Evolutionary conservation across 2,113 vertebrate genomes (phyloP).

Genomic region (Tyto alba): DNA sequence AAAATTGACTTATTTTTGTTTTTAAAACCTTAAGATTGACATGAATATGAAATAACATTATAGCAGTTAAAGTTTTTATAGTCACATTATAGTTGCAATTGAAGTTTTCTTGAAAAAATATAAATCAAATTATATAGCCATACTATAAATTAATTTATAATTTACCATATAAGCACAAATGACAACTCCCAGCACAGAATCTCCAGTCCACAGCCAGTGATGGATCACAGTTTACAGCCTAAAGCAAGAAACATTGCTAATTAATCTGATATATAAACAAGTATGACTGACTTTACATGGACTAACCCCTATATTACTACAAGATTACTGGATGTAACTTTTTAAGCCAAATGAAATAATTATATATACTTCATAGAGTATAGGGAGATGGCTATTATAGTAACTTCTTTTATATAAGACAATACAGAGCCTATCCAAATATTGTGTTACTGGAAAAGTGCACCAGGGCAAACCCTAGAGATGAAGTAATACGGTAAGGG

Average conservation of each 20-base stretch:
- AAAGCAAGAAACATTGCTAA: neutral
- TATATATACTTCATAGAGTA: neutral
- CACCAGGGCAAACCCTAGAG: neutral
- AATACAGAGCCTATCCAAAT: neutral
- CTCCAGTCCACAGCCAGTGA: neutral
- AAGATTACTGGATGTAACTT: neutral
- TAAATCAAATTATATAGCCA: neutral
- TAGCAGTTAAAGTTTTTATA: neutral
- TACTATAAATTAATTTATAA: neutral
- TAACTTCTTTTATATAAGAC: neutral
- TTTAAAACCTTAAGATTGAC: neutral
- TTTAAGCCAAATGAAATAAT: neutral
- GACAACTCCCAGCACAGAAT: neutral
- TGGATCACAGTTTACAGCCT: neutral
- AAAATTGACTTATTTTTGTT: neutral
- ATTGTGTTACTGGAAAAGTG: conserved; percentile 27
- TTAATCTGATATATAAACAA: neutral
- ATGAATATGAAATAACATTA: neutral
- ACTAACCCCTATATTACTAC: neutral
- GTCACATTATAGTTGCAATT: neutral
- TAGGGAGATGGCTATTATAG: neutral
- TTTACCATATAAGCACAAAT: neutral
- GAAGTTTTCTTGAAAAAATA: neutral
- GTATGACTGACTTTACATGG: neutral
- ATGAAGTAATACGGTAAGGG: conserved; percentile 15